phyloP scores from a whole-genome alignment of 2,888 invertebrate genomes.

The Muscina levida region DNA sequence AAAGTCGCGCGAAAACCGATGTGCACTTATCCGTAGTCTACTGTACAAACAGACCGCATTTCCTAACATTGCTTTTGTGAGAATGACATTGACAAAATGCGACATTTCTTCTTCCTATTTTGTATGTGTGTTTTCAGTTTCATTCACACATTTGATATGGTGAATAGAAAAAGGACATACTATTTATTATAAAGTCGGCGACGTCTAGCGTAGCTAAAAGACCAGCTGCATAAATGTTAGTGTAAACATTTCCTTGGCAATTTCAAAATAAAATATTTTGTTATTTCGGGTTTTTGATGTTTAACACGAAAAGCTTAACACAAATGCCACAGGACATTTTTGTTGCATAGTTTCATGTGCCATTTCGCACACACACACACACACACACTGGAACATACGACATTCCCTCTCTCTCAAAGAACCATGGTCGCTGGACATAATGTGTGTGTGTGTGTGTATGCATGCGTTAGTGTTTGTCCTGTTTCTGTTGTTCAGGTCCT shows the following conservation, averaged over 20 bases:
- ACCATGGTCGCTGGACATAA: background rate
- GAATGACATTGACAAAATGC: constrained; percentile 65
- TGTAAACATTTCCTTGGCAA: constrained; percentile 55
- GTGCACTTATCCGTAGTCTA: too few relatives aligned
- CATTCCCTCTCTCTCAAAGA: background rate
- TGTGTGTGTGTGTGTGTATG: constrained; percentile 13
- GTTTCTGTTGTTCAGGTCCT: constrained; percentile 22
- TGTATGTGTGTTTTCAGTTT: too few relatives aligned
- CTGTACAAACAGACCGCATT: constrained; percentile 48
- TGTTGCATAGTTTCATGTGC: background rate
- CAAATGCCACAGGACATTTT: constrained; percentile 55
- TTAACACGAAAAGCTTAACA: constrained; percentile 59
- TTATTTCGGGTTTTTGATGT: constrained; percentile 47
- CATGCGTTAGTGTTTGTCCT: constrained; percentile 21
- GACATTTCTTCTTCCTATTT: constrained; percentile 47
- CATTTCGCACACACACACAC: background rate
- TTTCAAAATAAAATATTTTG: constrained; percentile 45
- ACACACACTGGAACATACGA: constrained; percentile 24
- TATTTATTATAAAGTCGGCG: constrained; percentile 31
- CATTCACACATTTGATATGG: constrained; percentile 8
- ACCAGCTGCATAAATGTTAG: constrained; percentile 46
- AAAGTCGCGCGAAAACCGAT: too few relatives aligned
- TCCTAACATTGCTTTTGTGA: constrained; percentile 37
- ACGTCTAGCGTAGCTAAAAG: constrained; percentile 14
- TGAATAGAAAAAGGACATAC: constrained; percentile 21